Base-by-base conservation (phyloP, 2,797 vertebrate genomes). In the Pantherophis vulpinus region DNA sequence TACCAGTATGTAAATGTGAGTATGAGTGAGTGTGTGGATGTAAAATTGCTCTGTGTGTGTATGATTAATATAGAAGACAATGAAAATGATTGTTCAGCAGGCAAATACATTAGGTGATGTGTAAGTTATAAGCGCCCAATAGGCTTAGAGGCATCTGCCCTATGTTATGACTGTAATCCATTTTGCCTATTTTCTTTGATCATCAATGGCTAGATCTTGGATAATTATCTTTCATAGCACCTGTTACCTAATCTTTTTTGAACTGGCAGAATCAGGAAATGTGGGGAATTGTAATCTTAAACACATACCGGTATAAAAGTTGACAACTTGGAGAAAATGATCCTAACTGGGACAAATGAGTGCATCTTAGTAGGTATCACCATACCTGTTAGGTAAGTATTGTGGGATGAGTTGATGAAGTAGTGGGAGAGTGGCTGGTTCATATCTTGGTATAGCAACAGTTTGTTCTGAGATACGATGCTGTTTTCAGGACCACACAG, bases 331-430 rank as follows among this genome's bases (percentile, higher is more conserved):
- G 9, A 83, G 37, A 83, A 47, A 83, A 83, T 83, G 23, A 83
- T 83, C 79, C 9, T 42, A 23, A 79, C 74, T 25, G 37, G 23
- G 20, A 47, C 37, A 90, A 42, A 60, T 79, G 0, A 23, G 18
- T 12, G 20, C 27, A 2, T 37, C 56, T 87, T 37, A 0, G 37
- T 14, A 18, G 11, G 0, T 90, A 47, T 25, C 54, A n/a, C 12
- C 42, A 0, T 95, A 99, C 99, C 99, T 98, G 99, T 99, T 94
- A 99, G 98, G 93, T 99, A 99, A 0, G 99, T 99, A 97, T 99
- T 99, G 97, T 99, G 99, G 14, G 99, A 99, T 6, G 99, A 99
- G 91, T 99, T 99, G 97, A 99, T 98, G 95, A 99, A 99, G 97
- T 99, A 99, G 96, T 99, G 99, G 1, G 98, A 98, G 93, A 99